Base-by-base conservation (phyloP, 1,140 invertebrate genomes). In the Agrilus planipennis region DNA sequence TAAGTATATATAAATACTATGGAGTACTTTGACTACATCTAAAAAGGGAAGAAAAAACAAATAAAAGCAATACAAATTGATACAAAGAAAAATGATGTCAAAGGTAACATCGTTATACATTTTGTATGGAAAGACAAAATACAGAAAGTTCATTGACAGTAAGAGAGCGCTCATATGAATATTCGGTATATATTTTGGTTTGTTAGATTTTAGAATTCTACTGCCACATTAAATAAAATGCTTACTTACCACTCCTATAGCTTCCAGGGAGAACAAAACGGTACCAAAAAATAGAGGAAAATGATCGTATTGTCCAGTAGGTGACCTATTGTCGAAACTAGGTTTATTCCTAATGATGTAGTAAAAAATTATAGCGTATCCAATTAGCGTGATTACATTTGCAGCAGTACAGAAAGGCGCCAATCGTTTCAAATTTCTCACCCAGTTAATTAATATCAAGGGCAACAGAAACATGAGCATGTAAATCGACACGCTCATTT, bases 231-330 rank as follows among this genome's bases (percentile, higher is more conserved):
- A n/a, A n/a, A n/a, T n/a, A n/a, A n/a, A n/a, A n/a, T n/a, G n/a
- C n/a, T n/a, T 28, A 54, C 54, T 57, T 50, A 58, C 57, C 46
- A 60, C 52, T 14, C 58, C 58, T 31, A 93, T 89, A 11, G 89
- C 89, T 61, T 91, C 89, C 31, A 92, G 67, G 0, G 89, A 84
- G 65, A 90, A 93, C 4, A 93, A 65, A 0, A 84, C 83, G 0
- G 86, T 91, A 1, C 89, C 88, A 59, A 93, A 86, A 27, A 72
- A 84, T 1, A 82, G 61, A 9, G 72, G 73, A 43, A 73, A 73
- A 41, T 72, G 60, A 41, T 56, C 35, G 0, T 68, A 46, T 2
- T 65, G 47, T 19, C 72, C 75, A 32, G 75, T 48, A 1, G 67
- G 45, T 25, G 64, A 56, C 29, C 64, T 63, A 31, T 64, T 57